Conservation (phyloP, 2,113 vertebrate species). For the Elephantulus edwardii region DNA sequence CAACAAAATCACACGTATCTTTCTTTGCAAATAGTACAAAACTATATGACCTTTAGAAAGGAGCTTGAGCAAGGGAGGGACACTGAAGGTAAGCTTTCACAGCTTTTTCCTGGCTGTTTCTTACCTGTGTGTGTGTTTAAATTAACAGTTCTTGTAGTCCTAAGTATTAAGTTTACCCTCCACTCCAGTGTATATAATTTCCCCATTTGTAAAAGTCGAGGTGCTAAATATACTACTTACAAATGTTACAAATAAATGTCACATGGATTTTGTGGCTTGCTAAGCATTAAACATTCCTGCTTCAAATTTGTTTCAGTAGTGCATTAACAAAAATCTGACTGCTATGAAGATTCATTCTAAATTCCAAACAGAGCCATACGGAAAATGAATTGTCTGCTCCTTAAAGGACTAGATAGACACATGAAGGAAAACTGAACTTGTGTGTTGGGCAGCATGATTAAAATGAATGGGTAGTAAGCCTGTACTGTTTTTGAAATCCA, state of each 20-base stretch:
- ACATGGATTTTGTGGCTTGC: slow-evolving; percentile 45
- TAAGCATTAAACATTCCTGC: slow-evolving; percentile 54
- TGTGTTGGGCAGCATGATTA: background rate
- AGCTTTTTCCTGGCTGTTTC: background rate
- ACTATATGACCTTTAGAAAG: background rate
- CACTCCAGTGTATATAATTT: background rate
- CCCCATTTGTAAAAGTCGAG: slow-evolving; percentile 55
- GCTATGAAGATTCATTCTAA: slow-evolving; percentile 53
- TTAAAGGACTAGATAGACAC: slow-evolving; percentile 37
- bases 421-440: background rate
- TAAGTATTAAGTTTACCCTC: background rate
- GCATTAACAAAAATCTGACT: slow-evolving; percentile 56
- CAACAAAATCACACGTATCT: background rate
- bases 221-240: slow-evolving; percentile 69
- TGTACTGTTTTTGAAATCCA: background rate
- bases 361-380: slow-evolving; percentile 60
- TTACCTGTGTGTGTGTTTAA: background rate
- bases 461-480: background rate
- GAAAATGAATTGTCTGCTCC: slow-evolving; percentile 3
- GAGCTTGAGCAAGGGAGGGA: background rate
- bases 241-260: slow-evolving; percentile 73
- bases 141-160: background rate
- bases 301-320: slow-evolving; percentile 66
- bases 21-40: slow-evolving; percentile 53
- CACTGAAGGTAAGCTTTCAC: background rate